A percentile compares a stretch with the other conserved stretches of the same genome.
These are phyloP conservation scores for Malaclemys terrapin DNA, from an alignment of 2,113 vertebrate species.

Conservation along the genomic window DNA sequence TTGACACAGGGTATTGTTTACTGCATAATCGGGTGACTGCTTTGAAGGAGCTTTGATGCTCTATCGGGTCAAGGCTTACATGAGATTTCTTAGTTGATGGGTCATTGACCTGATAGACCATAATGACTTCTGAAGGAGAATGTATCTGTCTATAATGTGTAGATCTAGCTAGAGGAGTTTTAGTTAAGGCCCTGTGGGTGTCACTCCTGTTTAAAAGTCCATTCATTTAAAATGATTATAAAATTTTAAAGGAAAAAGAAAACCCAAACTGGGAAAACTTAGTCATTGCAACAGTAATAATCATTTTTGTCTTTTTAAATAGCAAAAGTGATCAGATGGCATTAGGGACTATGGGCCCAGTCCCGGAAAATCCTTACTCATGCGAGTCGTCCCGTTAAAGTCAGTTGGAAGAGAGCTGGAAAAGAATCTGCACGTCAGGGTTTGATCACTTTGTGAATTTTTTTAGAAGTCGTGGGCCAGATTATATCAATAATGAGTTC, in stretches of 20 bases:
- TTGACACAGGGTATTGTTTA: constrained; percentile 56
- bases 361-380: rapidly evolving
- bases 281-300: not conserved
- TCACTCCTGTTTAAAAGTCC: not conserved
- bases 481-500: not conserved
- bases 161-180: not conserved
- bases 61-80: constrained; percentile 27
- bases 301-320: not conserved
- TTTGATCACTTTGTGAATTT: not conserved
- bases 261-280: not conserved
- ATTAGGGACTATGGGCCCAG: not conserved
- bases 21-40: constrained; percentile 21
- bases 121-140: not conserved
- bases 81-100: constrained; percentile 39
- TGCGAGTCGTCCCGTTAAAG: not conserved
- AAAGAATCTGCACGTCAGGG: rapidly evolving
- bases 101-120: constrained; percentile 40
- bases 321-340: not conserved
- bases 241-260: not conserved
- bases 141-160: not conserved
- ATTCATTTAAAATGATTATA: not conserved
- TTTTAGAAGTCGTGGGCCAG: not conserved
- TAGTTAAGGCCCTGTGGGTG: not conserved
- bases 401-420: rapidly evolving
- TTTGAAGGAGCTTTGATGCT: constrained; percentile 56